Evolutionary conservation across 2,888 invertebrate species (phyloP).

Genomic region (Nematopogon swammerdamellus): DNA sequence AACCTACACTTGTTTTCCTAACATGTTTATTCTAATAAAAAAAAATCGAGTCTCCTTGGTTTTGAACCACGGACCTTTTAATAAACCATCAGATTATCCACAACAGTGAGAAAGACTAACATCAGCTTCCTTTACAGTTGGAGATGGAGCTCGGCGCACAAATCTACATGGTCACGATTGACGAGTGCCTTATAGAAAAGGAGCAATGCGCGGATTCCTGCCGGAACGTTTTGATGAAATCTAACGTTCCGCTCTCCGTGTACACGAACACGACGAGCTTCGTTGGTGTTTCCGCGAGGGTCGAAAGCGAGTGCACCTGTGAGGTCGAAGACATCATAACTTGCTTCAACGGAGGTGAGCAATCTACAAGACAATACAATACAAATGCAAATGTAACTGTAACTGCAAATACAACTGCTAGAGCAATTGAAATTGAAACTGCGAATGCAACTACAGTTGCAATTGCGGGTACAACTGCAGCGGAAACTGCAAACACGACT

Average conservation of each 20-base stretch:
- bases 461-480: too few relatives aligned
- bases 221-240: constrained; percentile 71
- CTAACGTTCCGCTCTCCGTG: constrained; percentile 74
- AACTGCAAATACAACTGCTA: too few relatives aligned
- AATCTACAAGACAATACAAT: too few relatives aligned
- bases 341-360: constrained; percentile 77
- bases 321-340: constrained; percentile 47
- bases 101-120: too few relatives aligned
- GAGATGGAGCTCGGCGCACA: constrained; percentile 69
- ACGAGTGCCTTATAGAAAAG: constrained; percentile 81
- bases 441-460: too few relatives aligned
- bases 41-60: too few relatives aligned
- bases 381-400: too few relatives aligned
- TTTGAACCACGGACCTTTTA: too few relatives aligned
- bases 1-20: too few relatives aligned
- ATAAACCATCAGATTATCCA: too few relatives aligned
- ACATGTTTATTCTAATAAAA: too few relatives aligned
- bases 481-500: too few relatives aligned
- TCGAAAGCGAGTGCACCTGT: constrained; percentile 77
- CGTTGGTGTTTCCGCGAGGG: constrained; percentile 85
- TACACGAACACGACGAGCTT: constrained; percentile 93
- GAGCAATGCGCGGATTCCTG: constrained; percentile 74
- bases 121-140: constrained; percentile 44
- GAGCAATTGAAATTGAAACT: background rate
- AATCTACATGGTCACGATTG: constrained; percentile 87